phyloP scores from a whole-genome alignment of 2,888 invertebrate genomes.

The Habroteleia sp. region DNA sequence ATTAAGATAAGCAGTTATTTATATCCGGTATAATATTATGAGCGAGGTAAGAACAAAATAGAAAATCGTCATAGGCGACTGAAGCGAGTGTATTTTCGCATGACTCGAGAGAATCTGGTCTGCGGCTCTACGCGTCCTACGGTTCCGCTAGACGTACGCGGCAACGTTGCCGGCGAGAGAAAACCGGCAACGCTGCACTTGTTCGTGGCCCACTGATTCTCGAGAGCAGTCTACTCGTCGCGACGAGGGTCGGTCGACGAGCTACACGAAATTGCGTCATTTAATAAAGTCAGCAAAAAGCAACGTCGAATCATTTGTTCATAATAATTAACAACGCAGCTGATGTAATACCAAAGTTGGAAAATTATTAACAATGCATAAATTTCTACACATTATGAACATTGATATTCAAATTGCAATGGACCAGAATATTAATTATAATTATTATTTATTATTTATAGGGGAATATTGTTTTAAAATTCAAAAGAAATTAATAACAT shows the following conservation, averaged over 20 bases:
- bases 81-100: slow-evolving; percentile 52
- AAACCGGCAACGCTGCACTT: slow-evolving; percentile 37
- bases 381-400: too few relatives aligned
- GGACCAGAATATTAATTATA: too few relatives aligned
- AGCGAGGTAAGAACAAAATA: slow-evolving; percentile 36
- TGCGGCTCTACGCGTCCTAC: slow-evolving; percentile 35
- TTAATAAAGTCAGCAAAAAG: slow-evolving; percentile 30
- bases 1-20: slow-evolving; percentile 27
- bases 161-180: slow-evolving; percentile 23
- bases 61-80: slow-evolving; percentile 27
- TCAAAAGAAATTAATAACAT: too few relatives aligned
- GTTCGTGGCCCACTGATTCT: slow-evolving; percentile 59
- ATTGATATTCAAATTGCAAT: too few relatives aligned
- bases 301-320: background rate
- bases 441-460: too few relatives aligned
- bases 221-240: slow-evolving; percentile 42
- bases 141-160: slow-evolving; percentile 5
- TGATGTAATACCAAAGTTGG: too few relatives aligned
- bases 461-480: too few relatives aligned
- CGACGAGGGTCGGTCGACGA: slow-evolving; percentile 27
- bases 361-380: too few relatives aligned
- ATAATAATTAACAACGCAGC: too few relatives aligned
- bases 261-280: slow-evolving; percentile 30
- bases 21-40: slow-evolving; percentile 27
- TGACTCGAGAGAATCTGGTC: slow-evolving; percentile 50